phyloP scores from a whole-genome alignment of 2,113 vertebrate genomes.

The Phasianus colchicus region DNA sequence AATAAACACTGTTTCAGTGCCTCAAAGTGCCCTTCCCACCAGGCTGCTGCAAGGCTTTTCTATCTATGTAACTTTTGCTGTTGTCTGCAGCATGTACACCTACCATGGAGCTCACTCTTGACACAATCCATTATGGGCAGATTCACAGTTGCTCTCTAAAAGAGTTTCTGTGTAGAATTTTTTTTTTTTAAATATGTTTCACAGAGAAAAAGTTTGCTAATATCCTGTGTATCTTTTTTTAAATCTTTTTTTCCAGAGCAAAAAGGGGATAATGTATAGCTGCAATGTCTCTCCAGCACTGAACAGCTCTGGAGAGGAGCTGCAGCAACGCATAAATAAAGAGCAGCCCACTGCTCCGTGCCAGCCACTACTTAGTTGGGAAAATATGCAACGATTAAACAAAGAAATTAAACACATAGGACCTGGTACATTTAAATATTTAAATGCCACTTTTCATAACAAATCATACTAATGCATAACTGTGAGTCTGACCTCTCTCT shows the following conservation, averaged over 20 bases:
- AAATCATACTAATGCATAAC: slow-evolving; percentile 73
- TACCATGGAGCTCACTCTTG: not conserved
- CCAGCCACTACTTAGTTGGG: slow-evolving; percentile 81
- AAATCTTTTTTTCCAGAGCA: not conserved
- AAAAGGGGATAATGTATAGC: slow-evolving; percentile 66
- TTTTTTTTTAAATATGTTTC: not conserved
- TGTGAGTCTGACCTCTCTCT: slow-evolving; percentile 41
- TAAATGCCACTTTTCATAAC: slow-evolving; percentile 81
- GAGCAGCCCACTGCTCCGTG: slow-evolving; percentile 62
- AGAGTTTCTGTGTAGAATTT: not conserved
- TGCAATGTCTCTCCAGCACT: slow-evolving; percentile 30
- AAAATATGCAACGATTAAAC: slow-evolving; percentile 84
- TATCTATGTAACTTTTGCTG: not conserved
- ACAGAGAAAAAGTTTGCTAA: not conserved
- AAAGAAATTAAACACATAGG: slow-evolving; percentile 83
- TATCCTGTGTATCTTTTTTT: not conserved
- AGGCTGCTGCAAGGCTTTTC: not conserved
- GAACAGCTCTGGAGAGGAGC: slow-evolving; percentile 73
- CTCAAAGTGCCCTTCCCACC: not conserved
- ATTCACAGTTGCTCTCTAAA: slow-evolving; percentile 6
- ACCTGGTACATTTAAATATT: slow-evolving; percentile 83
- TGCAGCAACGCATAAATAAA: slow-evolving; percentile 74
- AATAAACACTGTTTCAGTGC: not conserved
- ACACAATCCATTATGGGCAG: not conserved
- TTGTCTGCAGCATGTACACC: not conserved